phyloP scores from a whole-genome alignment of 2,888 invertebrate species.

The Pachymerium ferrugineum region DNA sequence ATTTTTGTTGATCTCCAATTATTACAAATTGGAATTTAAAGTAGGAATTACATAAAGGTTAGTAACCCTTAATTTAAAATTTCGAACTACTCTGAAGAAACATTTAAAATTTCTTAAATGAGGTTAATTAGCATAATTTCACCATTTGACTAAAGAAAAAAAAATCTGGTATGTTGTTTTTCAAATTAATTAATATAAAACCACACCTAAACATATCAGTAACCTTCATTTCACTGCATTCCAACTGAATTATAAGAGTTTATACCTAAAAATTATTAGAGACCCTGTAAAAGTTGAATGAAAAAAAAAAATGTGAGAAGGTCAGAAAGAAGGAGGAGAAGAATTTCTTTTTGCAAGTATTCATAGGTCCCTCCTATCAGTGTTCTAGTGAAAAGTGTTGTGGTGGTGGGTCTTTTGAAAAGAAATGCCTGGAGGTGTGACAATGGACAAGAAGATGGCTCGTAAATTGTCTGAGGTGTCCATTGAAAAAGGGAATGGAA shows the following conservation, averaged over 20 bases:
- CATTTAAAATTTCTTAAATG: too few relatives aligned
- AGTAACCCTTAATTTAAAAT: too few relatives aligned
- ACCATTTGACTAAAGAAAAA: too few relatives aligned
- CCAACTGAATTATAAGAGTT: too few relatives aligned
- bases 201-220: too few relatives aligned
- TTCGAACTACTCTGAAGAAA: too few relatives aligned
- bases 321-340: background rate
- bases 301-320: background rate
- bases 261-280: background rate
- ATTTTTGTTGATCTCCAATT: too few relatives aligned
- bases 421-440: slow-evolving; percentile 4
- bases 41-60: too few relatives aligned
- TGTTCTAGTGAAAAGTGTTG: slow-evolving; percentile 13
- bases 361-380: slow-evolving; percentile 8
- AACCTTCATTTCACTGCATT: background rate
- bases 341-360: background rate
- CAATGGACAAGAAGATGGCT: slow-evolving; percentile 13
- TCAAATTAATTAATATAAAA: too few relatives aligned
- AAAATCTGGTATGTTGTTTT: too few relatives aligned
- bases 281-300: background rate
- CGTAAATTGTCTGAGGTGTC: slow-evolving; percentile 13
- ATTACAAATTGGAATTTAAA: too few relatives aligned
- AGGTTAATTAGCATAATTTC: too few relatives aligned
- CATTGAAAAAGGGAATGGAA: slow-evolving; percentile 9
- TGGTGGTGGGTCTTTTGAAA: background rate